Base-by-base conservation (phyloP, 1,140 invertebrate species). In the Magallana ariakensis region DNA sequence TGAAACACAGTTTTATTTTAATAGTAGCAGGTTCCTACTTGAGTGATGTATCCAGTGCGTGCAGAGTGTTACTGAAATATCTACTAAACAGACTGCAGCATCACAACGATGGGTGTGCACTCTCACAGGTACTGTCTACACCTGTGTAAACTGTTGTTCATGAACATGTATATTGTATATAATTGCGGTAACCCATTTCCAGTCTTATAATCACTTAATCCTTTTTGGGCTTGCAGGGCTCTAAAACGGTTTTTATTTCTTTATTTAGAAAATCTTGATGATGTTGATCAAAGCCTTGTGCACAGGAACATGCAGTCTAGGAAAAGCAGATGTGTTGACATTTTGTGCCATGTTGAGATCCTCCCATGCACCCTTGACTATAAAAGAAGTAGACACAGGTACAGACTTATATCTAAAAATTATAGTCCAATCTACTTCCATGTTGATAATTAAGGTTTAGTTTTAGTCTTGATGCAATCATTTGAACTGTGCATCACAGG, bases 281-380 rank as follows among this genome's bases (percentile, higher is more conserved):
- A 92, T 93, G 1, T 84, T 95, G 46, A 93, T 95, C 11, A 92
- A 93, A 86, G 92, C 93, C 26, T 87, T 95, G n/a, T 95, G 94
- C 89, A 92, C 90, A 84, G 94, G 94, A 56, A 87, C 87, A 15
- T 90, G 92, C n/a, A 91, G 93, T 81, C 85, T 95, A 46, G 90
- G 90, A 8, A 93, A 94, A 85, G 90, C 92, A 55, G 95, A 95
- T 92, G 95, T 97, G 86, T 94, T 96, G 26, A 95, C 96, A 46
- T 95, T 97, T 16, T 95, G 96, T 16, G 95, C 96, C 80, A 95
- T 96, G 19, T 96, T 97, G 95, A 97, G 97, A 91, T 96, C 96
- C 90, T 96, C 96, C 60, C 96, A 96, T 92, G 92, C 96, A 89
- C 96, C 96, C 22, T 94, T 95, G 22, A 95, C 95, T 85, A 94